These are phyloP conservation scores for Eospalax fontanierii DNA, from an alignment of 2,797 vertebrate species.

Conservation along the genomic window DNA sequence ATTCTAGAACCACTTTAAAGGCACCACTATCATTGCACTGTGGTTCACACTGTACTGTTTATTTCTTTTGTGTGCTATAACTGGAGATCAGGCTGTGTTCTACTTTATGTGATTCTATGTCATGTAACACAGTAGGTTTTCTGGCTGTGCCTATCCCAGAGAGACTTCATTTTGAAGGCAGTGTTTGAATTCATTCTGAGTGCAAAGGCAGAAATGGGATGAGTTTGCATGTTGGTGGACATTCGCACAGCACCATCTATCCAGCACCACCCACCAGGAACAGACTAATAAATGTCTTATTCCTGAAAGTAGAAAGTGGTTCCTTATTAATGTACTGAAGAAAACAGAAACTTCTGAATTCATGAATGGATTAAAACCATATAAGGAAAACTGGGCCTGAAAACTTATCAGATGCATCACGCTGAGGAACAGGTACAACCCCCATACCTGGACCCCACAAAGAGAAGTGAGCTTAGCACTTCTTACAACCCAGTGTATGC, in stretches of 20 bases:
- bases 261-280: neutral
- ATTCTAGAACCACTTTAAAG: neutral
- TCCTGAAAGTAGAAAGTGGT: neutral
- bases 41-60: neutral
- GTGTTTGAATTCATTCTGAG: neutral
- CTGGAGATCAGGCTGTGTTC: neutral
- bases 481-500: too few relatives aligned
- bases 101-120: neutral
- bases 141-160: neutral
- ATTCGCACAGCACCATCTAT: neutral
- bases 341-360: neutral
- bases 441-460: neutral
- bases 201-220: neutral
- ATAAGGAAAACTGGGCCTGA: neutral
- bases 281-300: neutral
- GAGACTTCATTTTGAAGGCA: neutral
- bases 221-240: neutral
- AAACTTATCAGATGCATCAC: neutral
- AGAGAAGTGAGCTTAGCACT: neutral
- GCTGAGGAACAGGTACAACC: too few relatives aligned
- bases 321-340: neutral
- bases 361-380: neutral
- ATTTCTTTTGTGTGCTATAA: neutral
- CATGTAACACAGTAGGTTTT: neutral
- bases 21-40: too few relatives aligned